These are phyloP conservation scores for Carapus acus DNA, from an alignment of 2,797 vertebrate species.

Conservation along the genomic window DNA sequence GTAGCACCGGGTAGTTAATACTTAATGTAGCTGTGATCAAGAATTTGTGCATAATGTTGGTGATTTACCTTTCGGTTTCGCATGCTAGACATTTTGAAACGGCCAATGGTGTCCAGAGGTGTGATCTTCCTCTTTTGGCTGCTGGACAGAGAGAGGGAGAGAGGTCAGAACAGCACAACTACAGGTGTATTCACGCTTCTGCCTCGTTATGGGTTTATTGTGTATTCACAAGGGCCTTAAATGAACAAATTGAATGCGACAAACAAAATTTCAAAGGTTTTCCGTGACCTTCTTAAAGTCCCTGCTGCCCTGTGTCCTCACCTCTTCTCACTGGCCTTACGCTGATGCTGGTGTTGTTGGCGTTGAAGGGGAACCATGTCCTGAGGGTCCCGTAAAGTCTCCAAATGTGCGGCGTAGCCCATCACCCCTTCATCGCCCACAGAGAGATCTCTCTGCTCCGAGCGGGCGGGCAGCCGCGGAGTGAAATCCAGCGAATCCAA, in stretches of 20 bases:
- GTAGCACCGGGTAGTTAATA: too few species aligned
- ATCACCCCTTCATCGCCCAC: conserved; percentile 58
- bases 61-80: conserved; percentile 59
- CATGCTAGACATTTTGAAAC: conserved; percentile 58
- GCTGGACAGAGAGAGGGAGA: not conserved
- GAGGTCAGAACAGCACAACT: not conserved
- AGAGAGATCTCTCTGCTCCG: conserved; percentile 55
- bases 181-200: too few species aligned
- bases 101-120: conserved; percentile 70
- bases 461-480: conserved; percentile 42
- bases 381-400: conserved; percentile 27
- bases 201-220: too few species aligned
- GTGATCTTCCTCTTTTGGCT: conserved; percentile 63
- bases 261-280: too few species aligned
- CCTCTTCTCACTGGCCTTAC: conserved; percentile 66
- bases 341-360: conserved; percentile 43
- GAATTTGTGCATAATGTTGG: not conserved
- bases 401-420: conserved; percentile 34
- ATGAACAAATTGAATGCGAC: too few species aligned
- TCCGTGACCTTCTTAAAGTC: too few species aligned
- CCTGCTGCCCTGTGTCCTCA: conserved; percentile 22
- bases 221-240: too few species aligned
- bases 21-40: too few species aligned
- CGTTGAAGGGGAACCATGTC: conserved; percentile 42
- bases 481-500: conserved; percentile 59